Base-by-base conservation (phyloP, 2,888 invertebrate species). In the Linyphia triangularis region DNA sequence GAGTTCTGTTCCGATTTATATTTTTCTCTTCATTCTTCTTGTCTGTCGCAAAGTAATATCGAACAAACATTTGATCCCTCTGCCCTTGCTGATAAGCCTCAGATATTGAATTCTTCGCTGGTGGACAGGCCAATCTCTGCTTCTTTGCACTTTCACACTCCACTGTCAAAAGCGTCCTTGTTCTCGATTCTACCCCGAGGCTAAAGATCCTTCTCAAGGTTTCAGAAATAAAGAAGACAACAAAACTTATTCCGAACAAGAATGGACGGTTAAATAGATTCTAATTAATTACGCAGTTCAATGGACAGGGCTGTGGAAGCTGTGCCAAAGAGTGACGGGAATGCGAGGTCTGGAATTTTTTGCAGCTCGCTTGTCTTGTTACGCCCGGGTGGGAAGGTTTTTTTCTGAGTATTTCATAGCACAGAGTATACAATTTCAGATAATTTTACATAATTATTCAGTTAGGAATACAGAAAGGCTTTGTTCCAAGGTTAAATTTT, bases 41-140 rank as follows among this genome's bases (percentile, higher is more conserved):
- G 51, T 51, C 30, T 57, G 16, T 33, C n/a, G 43, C 30, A 26
- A 16, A 24, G 24, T 40, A 40, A 77, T 61, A 37, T 61, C n/a
- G 19, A 61, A 22, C 30, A 61, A 61, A 69, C 33, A 81, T 59
- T 51, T 67, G 33, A 81, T 81, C 79, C 69, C 22, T 26, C 3
- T 26, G 61, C 13, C 59, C 78, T 63, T 40, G 30, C 26, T 51
- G 33, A 78, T 79, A 24, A 59, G n/a, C 57, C 51, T 19, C 57
- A 69, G 79, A 81, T 81, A 81, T 81, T 37, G 79, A 65, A 57
- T 26, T 63, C 22, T 40, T n/a, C n/a, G n/a, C n/a, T n/a, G n/a
- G 77, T 26, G 33, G 77, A 63, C 63, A 28, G 73, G 26, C 6
- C 19, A 33, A 40, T 22, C 9, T 6, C 57, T 28, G 59, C n/a